Percentiles rank a stretch among this genome's conserved stretches.
Conservation (phyloP, 2,797 vertebrate species). For the Pseudochromis fuscus region DNA sequence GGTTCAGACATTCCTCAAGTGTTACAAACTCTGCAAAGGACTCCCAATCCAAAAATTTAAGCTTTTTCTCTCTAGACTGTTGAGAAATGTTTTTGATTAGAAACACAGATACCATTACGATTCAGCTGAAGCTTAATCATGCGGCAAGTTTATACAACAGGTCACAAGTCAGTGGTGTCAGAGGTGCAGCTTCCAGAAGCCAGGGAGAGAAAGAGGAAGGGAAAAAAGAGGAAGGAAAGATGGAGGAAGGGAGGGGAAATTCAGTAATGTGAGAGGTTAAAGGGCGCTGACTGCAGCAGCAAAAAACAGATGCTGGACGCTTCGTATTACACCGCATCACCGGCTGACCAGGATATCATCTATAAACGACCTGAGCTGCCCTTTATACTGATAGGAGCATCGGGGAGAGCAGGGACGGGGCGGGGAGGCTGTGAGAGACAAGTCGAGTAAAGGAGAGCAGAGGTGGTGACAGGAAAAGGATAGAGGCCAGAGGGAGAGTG, state of each 20-base stretch:
- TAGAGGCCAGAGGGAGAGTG: slow-evolving; percentile 47
- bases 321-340: slow-evolving; percentile 79
- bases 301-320: slow-evolving; percentile 74
- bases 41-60: slow-evolving; percentile 8
- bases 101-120: background rate
- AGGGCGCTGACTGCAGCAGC: slow-evolving; percentile 73
- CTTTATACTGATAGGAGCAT: slow-evolving; percentile 55
- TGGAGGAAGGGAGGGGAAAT: slow-evolving; percentile 38
- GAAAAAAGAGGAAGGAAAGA: slow-evolving; percentile 12
- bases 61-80: slow-evolving; percentile 6
- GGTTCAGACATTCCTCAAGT: slow-evolving; percentile 53
- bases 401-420: slow-evolving; percentile 9
- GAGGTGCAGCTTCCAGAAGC: slow-evolving; percentile 10
- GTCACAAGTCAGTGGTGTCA: slow-evolving; percentile 5
- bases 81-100: slow-evolving; percentile 23
- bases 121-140: slow-evolving; percentile 5
- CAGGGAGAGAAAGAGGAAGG: slow-evolving; percentile 1
- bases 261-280: slow-evolving; percentile 71
- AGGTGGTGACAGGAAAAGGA: slow-evolving; percentile 50
- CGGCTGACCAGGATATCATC: slow-evolving; percentile 72
- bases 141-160: background rate
- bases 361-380: slow-evolving; percentile 68
- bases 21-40: slow-evolving; percentile 32
- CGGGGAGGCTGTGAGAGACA: slow-evolving; percentile 6
- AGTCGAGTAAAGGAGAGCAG: slow-evolving; percentile 43